phyloP scores from a whole-genome alignment of 2,797 vertebrate species.

The Phataginus tetradactyla region DNA sequence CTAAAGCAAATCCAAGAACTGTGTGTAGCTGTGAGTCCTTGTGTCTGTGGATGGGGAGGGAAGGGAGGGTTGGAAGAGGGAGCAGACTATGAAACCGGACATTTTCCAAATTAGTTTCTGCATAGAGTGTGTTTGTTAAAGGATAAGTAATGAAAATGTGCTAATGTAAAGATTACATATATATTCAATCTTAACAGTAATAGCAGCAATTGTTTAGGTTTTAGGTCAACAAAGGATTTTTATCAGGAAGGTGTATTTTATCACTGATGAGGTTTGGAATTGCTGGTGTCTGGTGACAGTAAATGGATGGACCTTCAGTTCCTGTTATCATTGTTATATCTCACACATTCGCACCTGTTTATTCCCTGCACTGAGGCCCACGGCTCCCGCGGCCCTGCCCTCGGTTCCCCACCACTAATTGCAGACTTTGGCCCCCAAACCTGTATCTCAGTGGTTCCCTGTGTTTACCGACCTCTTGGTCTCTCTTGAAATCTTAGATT shows the following conservation, averaged over 20 bases:
- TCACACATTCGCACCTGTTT: neutral
- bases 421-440: neutral
- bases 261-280: neutral
- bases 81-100: neutral
- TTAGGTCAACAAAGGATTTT: neutral
- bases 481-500: neutral
- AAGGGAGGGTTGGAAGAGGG: neutral
- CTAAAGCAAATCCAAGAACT: neutral
- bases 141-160: neutral
- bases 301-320: neutral
- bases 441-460: neutral
- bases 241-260: neutral
- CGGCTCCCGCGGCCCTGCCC: fast-evolving
- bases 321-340: neutral
- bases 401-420: neutral
- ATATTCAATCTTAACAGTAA: neutral
- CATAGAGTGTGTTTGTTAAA: neutral
- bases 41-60: fast-evolving
- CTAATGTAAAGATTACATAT: neutral
- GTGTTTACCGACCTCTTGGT: neutral
- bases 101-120: neutral
- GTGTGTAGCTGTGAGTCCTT: neutral
- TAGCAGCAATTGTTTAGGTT: neutral
- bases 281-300: neutral
- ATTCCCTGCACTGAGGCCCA: neutral